Evolutionary conservation across 1,140 invertebrate species (phyloP), one percentile per base, ranked within the genome.

Genomic region (Dryas iulia): DNA sequence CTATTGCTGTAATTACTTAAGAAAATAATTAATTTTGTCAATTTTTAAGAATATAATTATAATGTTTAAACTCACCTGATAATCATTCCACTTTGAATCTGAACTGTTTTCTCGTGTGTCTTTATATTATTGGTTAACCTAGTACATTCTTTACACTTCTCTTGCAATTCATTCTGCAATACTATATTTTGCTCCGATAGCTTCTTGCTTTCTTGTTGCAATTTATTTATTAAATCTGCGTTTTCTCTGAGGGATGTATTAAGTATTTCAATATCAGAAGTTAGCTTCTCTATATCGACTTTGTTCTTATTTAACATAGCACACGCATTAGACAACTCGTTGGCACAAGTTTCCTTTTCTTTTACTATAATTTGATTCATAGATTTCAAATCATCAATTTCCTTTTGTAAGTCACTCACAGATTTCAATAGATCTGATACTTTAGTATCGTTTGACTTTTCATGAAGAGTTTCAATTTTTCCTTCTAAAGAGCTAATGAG

Each of bases 1-100:
- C n/a, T n/a, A n/a, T n/a, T n/a, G n/a, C n/a, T n/a, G n/a, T n/a
- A n/a, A n/a, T n/a, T n/a, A n/a, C n/a, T n/a, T n/a, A n/a, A n/a
- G n/a, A n/a, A n/a, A n/a, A n/a, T n/a, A n/a, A n/a, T n/a, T n/a
- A n/a, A n/a, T n/a, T n/a, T n/a, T n/a, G n/a, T n/a, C n/a, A n/a
- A n/a, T n/a, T n/a, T n/a, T n/a, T n/a, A 5, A 39, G 11, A 39
- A 11, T 11, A 39, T 39, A n/a, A 2, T 2, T 5, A 56, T 7
- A 26, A n/a, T 47, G 18, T 47, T 14, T 18, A 54, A 26, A 56
- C 21, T 56, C 23, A 56, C 53, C 39, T 47, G 10, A 18, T 56
- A 25, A 90, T 86, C 73, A 87, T 88, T 52, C 79, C 87, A 59
- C 75, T 84, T 73, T 90, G 87, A 62, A 89, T 84, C 72, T 87